Evolutionary conservation across 2,113 vertebrate genomes (phyloP).

Genomic region (Cacatua alba): DNA sequence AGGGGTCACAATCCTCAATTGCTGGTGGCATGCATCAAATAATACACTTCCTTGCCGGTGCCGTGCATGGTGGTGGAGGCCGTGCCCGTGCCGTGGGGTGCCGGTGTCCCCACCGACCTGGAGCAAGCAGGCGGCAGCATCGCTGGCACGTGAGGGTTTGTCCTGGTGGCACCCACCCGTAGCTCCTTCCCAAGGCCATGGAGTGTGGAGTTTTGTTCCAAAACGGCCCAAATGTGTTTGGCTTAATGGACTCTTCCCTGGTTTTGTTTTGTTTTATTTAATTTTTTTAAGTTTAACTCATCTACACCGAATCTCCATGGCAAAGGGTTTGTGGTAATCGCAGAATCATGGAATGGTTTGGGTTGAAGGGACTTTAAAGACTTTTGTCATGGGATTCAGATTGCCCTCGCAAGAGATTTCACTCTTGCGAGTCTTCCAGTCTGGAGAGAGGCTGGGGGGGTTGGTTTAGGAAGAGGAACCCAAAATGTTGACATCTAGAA

Average conservation of each 20-base stretch:
- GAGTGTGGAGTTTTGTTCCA: neutral
- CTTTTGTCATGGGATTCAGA: neutral
- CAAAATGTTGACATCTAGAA: neutral
- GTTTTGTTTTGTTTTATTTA: neutral
- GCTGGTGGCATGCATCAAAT: conserved; percentile 18
- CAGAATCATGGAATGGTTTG: neutral
- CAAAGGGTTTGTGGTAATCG: neutral
- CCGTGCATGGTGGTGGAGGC: neutral
- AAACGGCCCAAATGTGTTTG: neutral
- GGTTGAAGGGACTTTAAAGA: neutral
- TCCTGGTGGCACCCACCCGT: neutral
- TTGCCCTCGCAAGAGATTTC: neutral
- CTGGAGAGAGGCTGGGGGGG: accelerated
- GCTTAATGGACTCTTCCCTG: accelerated
- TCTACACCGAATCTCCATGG: neutral
- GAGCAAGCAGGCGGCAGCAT: neutral
- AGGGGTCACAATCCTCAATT: conserved; percentile 32
- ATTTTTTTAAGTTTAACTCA: neutral
- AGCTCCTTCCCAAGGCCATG: neutral
- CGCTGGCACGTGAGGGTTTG: accelerated
- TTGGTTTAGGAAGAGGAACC: neutral
- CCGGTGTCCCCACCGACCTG: accelerated
- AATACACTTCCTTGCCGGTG: neutral
- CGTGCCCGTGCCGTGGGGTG: accelerated
- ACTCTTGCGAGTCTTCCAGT: neutral